These are phyloP conservation scores for Acipenser transmontanus DNA, from an alignment of 2,797 vertebrate genomes.

Conservation along the genomic window DNA sequence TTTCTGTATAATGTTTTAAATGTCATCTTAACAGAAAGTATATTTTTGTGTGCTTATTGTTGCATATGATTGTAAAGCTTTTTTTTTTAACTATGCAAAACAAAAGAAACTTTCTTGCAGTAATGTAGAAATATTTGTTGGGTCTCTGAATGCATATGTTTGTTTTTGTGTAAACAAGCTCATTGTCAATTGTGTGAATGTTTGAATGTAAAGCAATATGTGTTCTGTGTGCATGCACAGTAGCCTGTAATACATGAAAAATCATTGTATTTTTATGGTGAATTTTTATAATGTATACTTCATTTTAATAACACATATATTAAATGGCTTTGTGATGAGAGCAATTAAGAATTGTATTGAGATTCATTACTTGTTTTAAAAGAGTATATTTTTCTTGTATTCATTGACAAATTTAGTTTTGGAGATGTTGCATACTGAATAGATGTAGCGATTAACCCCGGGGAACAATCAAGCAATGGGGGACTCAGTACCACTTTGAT, in stretches of 20 bases:
- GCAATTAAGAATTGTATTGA: slow-evolving; percentile 6
- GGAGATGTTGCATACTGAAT: too few relatives aligned
- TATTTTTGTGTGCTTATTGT: slow-evolving; percentile 6
- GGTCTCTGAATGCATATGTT: slow-evolving; percentile 24
- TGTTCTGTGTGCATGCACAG: slow-evolving; percentile 42
- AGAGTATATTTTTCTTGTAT: too few relatives aligned
- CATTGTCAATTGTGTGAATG: slow-evolving; percentile 27
- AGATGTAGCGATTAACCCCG: too few relatives aligned
- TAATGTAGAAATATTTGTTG: slow-evolving; percentile 18
- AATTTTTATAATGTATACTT: slow-evolving; percentile 52
- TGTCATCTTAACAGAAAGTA: not conserved
- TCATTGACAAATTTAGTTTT: too few relatives aligned
- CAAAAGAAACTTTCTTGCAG: slow-evolving; percentile 16
- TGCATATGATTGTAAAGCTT: slow-evolving; percentile 4
- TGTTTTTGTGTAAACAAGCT: slow-evolving; percentile 16
- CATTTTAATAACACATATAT: slow-evolving; percentile 44
- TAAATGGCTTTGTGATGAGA: slow-evolving; percentile 55
- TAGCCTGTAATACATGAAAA: slow-evolving; percentile 21
- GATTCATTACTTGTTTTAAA: too few relatives aligned
- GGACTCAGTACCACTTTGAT: too few relatives aligned
- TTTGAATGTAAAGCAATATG: slow-evolving; percentile 29
- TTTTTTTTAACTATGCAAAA: slow-evolving; percentile 47
- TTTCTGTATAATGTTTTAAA: slow-evolving; percentile 1
- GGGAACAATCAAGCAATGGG: too few relatives aligned
- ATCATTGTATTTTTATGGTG: slow-evolving; percentile 35